Conservation (phyloP, 2,113 vertebrate genomes). For the Sclerurus mexicanus region DNA sequence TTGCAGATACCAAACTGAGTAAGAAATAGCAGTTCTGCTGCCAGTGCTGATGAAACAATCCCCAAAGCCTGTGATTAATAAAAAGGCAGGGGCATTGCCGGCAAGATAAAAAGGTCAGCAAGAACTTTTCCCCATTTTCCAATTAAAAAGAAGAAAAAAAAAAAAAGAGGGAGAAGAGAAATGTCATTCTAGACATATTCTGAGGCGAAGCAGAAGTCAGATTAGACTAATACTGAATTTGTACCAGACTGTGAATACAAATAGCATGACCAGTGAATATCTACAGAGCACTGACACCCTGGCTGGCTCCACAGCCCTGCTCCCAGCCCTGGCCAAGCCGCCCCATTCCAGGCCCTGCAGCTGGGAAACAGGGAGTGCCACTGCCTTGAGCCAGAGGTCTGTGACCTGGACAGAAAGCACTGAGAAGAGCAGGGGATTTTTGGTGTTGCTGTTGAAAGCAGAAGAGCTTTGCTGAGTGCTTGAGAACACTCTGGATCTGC, state of each 20-base stretch:
- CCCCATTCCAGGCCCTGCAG: neutral
- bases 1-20: constrained; percentile 25
- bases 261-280: neutral
- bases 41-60: neutral
- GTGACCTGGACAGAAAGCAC: neutral
- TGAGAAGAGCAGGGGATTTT: neutral
- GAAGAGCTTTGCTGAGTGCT: neutral
- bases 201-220: neutral
- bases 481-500: neutral
- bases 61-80: constrained; percentile 39
- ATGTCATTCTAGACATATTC: neutral
- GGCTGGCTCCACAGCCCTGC: neutral
- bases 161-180: too few relatives aligned
- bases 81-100: neutral
- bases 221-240: neutral
- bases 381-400: neutral
- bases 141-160: neutral
- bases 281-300: neutral
- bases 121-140: constrained; percentile 11
- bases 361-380: neutral
- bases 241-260: neutral
- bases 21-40: constrained; percentile 30
- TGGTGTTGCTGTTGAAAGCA: neutral
- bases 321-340: neutral
- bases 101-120: constrained; percentile 19